Conservation (phyloP, 2,113 vertebrate species). For the Xiphorhynchus elegans region DNA sequence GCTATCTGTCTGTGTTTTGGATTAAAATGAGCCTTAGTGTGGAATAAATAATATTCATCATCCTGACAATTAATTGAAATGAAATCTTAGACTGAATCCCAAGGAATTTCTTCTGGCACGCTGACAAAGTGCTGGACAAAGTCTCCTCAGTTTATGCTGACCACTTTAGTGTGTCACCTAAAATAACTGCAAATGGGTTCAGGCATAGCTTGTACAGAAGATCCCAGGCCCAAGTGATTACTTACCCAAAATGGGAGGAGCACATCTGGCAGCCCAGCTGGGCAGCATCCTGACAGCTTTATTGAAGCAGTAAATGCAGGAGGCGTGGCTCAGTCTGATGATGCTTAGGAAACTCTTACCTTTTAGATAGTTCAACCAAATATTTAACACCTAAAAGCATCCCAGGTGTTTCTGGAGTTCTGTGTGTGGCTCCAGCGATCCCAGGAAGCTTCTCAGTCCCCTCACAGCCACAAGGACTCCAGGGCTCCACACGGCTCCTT, state of each 20-base stretch:
- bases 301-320: neutral
- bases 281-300: neutral
- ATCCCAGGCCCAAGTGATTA: neutral
- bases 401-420: neutral
- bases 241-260: neutral
- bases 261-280: neutral
- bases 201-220: neutral
- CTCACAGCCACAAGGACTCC: neutral
- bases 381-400: neutral
- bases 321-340: neutral
- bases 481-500: neutral
- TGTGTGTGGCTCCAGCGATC: neutral
- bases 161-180: neutral
- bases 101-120: neutral
- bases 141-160: neutral
- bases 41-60: conserved; percentile 19
- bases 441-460: neutral
- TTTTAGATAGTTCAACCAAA: neutral
- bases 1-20: neutral
- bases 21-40: neutral
- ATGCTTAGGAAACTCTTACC: neutral
- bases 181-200: neutral
- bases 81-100: neutral
- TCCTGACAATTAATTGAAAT: neutral
- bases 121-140: neutral